These are phyloP conservation scores for Prorops nasuta DNA, from an alignment of 1,140 invertebrate species.

Conservation along the genomic window DNA sequence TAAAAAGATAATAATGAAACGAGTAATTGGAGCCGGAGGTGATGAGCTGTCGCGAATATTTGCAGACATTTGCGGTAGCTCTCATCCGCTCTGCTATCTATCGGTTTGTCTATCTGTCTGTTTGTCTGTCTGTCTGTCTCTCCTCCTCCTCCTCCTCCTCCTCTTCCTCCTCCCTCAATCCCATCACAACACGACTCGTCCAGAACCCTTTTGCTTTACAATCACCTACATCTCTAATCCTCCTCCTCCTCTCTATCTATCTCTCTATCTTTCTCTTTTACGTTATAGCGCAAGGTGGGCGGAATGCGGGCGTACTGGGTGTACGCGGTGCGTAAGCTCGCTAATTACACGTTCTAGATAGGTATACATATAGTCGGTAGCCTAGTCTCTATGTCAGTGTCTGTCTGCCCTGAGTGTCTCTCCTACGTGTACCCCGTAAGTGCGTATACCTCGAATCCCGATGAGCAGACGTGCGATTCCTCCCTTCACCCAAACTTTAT, in stretches of 20 bases:
- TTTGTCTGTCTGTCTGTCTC: neutral
- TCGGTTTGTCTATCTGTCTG: neutral
- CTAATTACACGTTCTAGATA: constrained; percentile 37
- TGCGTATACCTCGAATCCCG: constrained; percentile 31
- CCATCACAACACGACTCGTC: too few species aligned
- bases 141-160: too few species aligned
- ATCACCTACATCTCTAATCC: too few species aligned
- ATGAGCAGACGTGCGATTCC: constrained; percentile 25
- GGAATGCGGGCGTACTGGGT: constrained; percentile 37
- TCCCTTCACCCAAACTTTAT: neutral
- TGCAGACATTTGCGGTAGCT: too few species aligned
- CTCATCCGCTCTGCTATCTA: too few species aligned
- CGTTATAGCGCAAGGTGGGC: constrained; percentile 1
- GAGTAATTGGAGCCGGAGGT: too few species aligned
- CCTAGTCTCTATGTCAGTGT: constrained; percentile 52
- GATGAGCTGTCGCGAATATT: too few species aligned
- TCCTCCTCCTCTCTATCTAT: too few species aligned
- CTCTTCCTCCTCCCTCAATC: too few species aligned
- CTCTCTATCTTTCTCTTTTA: neutral
- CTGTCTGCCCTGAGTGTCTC: constrained; percentile 53
- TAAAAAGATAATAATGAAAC: too few species aligned
- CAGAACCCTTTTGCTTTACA: too few species aligned
- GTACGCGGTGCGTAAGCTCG: constrained; percentile 31
- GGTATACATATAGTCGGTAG: constrained; percentile 49
- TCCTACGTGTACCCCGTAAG: constrained; percentile 41